These are phyloP conservation scores for Motacilla alba DNA, from an alignment of 2,113 vertebrate species.

Conservation along the genomic window DNA sequence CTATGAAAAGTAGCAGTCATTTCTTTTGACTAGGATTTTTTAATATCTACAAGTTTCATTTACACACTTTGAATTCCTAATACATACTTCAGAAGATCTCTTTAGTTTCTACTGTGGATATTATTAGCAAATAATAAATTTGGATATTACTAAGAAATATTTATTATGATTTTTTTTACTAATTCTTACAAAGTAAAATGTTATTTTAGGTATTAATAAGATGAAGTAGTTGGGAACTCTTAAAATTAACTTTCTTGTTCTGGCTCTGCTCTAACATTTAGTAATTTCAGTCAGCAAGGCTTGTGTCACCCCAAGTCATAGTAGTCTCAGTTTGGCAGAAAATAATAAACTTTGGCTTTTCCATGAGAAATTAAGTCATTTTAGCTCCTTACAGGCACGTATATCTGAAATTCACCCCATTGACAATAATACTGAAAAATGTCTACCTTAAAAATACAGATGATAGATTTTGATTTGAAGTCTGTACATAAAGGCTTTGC, in stretches of 20 bases:
- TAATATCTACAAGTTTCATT: not conserved
- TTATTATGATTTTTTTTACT: not conserved
- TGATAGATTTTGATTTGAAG: not conserved
- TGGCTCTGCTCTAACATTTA: not conserved
- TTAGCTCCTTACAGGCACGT: not conserved
- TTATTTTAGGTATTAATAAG: not conserved
- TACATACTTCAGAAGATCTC: not conserved
- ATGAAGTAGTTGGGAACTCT: not conserved
- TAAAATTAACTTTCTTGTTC: not conserved
- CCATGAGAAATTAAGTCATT: not conserved
- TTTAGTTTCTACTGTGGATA: not conserved
- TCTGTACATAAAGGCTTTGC: not conserved
- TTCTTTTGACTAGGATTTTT: not conserved
- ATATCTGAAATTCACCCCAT: not conserved
- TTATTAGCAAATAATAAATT: not conserved
- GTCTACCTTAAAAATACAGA: not conserved
- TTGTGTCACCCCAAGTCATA: not conserved
- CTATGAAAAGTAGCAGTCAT: not conserved
- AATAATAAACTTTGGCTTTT: not conserved
- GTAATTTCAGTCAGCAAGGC: not conserved
- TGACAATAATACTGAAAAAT: not conserved
- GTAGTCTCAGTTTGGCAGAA: not conserved
- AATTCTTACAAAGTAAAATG: not conserved
- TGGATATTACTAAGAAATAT: not conserved
- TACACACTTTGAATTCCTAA: not conserved